Conservation (phyloP, 1,140 invertebrate species). For the Tetragnatha versicolor region DNA sequence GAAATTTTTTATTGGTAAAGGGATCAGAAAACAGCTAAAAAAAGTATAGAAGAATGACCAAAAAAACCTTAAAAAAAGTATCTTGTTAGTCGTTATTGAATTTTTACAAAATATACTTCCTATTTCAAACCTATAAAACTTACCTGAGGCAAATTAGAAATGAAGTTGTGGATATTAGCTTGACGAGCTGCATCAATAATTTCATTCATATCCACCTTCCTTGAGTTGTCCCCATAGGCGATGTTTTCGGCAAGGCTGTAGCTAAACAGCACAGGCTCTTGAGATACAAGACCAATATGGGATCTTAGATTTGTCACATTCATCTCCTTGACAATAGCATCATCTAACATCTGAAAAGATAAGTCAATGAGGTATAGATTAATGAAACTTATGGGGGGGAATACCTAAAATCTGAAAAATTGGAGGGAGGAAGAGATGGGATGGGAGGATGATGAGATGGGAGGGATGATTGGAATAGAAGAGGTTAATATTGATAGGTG, state of each 20-base stretch:
- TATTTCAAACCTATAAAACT: too few species aligned
- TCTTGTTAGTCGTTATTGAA: too few species aligned
- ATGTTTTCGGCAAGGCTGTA: constrained; percentile 69
- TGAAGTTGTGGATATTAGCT: constrained; percentile 80
- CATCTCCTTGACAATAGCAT: constrained; percentile 72
- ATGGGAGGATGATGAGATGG: neutral
- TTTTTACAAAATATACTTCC: too few species aligned
- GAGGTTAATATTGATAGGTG: too few species aligned
- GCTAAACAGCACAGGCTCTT: constrained; percentile 71
- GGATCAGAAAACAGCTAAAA: neutral
- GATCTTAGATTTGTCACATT: constrained; percentile 71
- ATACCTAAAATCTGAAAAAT: neutral
- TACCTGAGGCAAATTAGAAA: constrained; percentile 72
- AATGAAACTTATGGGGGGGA: too few species aligned
- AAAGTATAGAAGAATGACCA: neutral
- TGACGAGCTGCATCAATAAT: constrained; percentile 70
- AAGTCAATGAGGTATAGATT: neutral
- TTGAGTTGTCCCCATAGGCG: constrained; percentile 61
- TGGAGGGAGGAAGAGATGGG: neutral
- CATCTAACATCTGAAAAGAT: constrained; percentile 68
- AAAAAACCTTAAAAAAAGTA: too few species aligned
- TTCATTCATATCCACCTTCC: constrained; percentile 63
- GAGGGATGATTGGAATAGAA: too few species aligned
- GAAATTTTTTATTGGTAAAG: neutral
- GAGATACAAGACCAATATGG: constrained; percentile 70